These are phyloP conservation scores for Tolmerus cingulatus DNA, from an alignment of 2,888 invertebrate species.

Conservation along the genomic window DNA sequence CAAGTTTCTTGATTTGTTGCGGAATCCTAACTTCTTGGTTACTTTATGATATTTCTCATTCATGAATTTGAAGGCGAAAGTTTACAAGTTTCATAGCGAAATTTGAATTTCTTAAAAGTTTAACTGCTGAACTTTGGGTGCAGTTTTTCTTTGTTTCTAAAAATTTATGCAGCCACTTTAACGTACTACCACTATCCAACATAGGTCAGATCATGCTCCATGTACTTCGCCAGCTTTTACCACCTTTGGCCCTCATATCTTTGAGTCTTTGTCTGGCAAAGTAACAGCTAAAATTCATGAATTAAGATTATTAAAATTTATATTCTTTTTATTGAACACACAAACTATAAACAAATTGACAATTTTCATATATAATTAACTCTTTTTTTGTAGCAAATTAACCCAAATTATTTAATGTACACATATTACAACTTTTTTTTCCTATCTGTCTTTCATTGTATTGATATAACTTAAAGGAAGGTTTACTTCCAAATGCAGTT, in stretches of 20 bases:
- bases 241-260: not conserved
- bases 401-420: no score
- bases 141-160: not conserved
- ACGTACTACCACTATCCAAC: not conserved
- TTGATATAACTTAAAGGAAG: no score
- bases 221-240: not conserved
- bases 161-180: not conserved
- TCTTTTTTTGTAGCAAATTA: no score
- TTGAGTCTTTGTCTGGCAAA: not conserved
- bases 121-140: conserved; percentile 16
- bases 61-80: not conserved
- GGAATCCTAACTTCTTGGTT: not conserved
- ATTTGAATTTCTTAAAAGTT: conserved; percentile 27
- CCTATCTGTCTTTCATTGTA: no score
- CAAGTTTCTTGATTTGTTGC: conserved; percentile 16
- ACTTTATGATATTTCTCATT: conserved; percentile 25
- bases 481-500: no score
- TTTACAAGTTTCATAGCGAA: conserved; percentile 5
- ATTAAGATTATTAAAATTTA: not conserved
- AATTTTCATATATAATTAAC: no score
- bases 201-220: not conserved
- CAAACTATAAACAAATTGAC: no score
- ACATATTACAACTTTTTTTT: no score
- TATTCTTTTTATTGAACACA: not conserved
- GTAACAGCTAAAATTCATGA: not conserved